Conservation (phyloP, 1,140 invertebrate species). For the Gonioctena quinquepunctata region DNA sequence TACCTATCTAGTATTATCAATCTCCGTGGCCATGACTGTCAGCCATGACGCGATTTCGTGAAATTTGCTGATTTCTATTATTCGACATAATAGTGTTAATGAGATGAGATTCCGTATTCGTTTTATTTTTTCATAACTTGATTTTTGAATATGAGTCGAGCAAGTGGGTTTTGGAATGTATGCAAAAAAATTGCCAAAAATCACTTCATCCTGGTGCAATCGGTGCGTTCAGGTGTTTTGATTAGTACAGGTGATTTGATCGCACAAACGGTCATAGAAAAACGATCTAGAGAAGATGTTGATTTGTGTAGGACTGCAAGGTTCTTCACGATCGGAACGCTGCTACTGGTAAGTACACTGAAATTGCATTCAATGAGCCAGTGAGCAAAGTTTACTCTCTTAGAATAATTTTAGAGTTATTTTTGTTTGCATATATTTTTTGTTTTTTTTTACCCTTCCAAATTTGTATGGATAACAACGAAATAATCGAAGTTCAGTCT, state of each 20-base stretch:
- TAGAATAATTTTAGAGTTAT: neutral
- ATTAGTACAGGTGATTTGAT: conserved; percentile 1
- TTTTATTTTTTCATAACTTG: too few relatives aligned
- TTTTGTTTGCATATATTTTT: neutral
- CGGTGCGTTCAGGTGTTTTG: neutral
- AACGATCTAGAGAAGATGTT: neutral
- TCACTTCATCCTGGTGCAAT: neutral
- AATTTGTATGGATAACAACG: neutral
- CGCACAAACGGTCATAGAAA: conserved; percentile 1
- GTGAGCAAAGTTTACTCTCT: neutral
- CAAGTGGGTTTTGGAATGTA: neutral
- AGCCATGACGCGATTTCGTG: too few relatives aligned
- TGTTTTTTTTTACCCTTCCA: neutral
- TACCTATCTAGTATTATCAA: too few relatives aligned
- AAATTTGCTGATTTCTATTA: too few relatives aligned
- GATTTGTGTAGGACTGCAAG: neutral
- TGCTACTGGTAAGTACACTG: neutral
- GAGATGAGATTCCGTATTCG: too few relatives aligned
- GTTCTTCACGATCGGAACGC: neutral
- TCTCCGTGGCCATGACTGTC: too few relatives aligned
- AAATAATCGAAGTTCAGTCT: too few relatives aligned
- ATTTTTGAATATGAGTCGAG: neutral
- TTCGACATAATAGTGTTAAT: too few relatives aligned
- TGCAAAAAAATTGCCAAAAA: neutral
- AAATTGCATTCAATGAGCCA: neutral